Conservation (phyloP, 2,797 vertebrate species). For the Acestrorhynchus altus region DNA sequence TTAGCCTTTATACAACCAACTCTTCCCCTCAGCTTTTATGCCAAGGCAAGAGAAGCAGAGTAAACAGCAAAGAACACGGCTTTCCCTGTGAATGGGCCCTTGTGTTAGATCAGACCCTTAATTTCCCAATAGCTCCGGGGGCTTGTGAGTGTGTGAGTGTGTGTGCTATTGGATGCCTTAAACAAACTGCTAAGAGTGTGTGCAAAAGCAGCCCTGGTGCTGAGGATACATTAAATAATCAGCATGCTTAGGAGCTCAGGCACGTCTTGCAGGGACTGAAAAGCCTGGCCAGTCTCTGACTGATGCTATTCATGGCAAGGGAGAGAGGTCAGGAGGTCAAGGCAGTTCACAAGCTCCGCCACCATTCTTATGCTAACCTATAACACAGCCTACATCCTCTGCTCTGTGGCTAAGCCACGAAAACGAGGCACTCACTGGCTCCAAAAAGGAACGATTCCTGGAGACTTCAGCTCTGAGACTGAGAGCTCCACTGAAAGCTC, state of each 20-base stretch:
- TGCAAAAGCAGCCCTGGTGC: slow-evolving; percentile 40
- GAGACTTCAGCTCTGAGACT: background rate
- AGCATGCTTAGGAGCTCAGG: slow-evolving; percentile 93
- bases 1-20: background rate
- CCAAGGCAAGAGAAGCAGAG: background rate
- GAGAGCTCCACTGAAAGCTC: slow-evolving; percentile 1
- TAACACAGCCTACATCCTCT: slow-evolving; percentile 66
- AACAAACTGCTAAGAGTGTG: slow-evolving; percentile 50
- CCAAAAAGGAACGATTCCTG: slow-evolving; percentile 9
- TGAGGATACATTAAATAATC: slow-evolving; percentile 96
- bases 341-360: slow-evolving; percentile 88
- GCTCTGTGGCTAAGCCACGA: background rate
- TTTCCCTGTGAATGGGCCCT: slow-evolving; percentile 45
- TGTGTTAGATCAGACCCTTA: slow-evolving; percentile 43
- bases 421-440: slow-evolving; percentile 9
- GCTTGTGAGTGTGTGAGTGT: slow-evolving; percentile 37
- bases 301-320: slow-evolving; percentile 86
- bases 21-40: slow-evolving; percentile 4
- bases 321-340: slow-evolving; percentile 88
- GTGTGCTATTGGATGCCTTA: slow-evolving; percentile 59
- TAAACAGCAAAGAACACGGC: slow-evolving; percentile 18
- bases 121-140: slow-evolving; percentile 36
- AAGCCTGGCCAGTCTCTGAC: slow-evolving; percentile 80
- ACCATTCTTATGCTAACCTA: slow-evolving; percentile 94
- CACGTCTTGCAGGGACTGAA: slow-evolving; percentile 84